Percentiles rank a stretch among this genome's conserved stretches.
These are phyloP conservation scores for Papilio machaon DNA, from an alignment of 1,140 invertebrate species.

Conservation along the genomic window DNA sequence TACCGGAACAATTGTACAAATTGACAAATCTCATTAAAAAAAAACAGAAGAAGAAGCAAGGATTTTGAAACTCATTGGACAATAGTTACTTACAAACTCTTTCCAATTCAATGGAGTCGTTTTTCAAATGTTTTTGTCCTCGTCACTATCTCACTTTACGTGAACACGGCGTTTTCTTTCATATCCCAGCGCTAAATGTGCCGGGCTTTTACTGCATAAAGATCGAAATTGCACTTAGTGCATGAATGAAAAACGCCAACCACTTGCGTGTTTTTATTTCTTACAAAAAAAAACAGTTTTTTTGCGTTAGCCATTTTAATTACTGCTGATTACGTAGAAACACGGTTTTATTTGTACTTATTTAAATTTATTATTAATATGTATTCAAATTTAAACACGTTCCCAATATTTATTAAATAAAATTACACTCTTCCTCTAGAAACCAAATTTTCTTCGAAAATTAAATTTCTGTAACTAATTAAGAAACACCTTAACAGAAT, in stretches of 20 bases:
- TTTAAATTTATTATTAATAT: too few relatives aligned
- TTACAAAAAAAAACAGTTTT: background rate
- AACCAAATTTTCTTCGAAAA: background rate
- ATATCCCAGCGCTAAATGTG: background rate
- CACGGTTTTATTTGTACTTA: too few relatives aligned
- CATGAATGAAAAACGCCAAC: constrained; percentile 9
- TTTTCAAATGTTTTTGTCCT: background rate
- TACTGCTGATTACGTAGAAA: background rate
- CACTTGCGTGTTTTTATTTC: background rate
- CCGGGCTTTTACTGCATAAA: constrained; percentile 15
- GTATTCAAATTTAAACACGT: too few relatives aligned
- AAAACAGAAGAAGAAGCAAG: background rate
- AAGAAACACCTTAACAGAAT: constrained; percentile 6
- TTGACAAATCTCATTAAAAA: background rate
- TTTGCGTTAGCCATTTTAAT: background rate
- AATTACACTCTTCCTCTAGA: background rate
- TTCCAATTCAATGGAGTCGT: background rate
- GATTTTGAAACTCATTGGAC: too few relatives aligned
- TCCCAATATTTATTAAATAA: background rate
- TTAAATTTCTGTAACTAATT: constrained; percentile 6
- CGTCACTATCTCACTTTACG: background rate
- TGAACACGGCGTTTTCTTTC: constrained; percentile 1
- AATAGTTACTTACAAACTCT: background rate
- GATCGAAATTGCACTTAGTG: constrained; percentile 12
- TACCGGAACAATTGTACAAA: too few relatives aligned